Conservation (phyloP, 2,888 invertebrate species). For the Shargacucullia verbasci region DNA sequence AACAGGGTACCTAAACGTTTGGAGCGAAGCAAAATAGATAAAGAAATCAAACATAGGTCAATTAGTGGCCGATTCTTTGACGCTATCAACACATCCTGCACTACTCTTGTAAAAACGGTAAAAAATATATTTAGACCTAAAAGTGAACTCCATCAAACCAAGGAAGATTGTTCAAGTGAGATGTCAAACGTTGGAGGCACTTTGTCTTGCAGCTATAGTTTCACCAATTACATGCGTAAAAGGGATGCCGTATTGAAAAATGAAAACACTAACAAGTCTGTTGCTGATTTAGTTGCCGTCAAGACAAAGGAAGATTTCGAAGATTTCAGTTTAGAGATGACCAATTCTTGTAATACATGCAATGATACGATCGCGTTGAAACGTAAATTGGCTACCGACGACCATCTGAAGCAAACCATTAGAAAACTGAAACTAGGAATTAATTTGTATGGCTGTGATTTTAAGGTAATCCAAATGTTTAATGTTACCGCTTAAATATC, state of each 20-base stretch:
- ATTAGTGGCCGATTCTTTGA: slow-evolving; percentile 72
- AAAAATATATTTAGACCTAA: slow-evolving; percentile 73
- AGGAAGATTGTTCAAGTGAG: slow-evolving; percentile 18
- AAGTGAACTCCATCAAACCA: slow-evolving; percentile 19
- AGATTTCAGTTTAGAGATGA: slow-evolving; percentile 44
- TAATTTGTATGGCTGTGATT: slow-evolving; percentile 83
- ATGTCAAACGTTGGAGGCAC: slow-evolving; percentile 22
- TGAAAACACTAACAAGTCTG: slow-evolving; percentile 31
- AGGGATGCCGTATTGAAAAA: slow-evolving; percentile 66
- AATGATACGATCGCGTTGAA: slow-evolving; percentile 72
- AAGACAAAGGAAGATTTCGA: slow-evolving; percentile 10
- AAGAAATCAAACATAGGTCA: slow-evolving; percentile 60
- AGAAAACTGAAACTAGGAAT: slow-evolving; percentile 82
- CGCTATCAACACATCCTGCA: slow-evolving; percentile 78
- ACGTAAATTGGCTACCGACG: slow-evolving; percentile 70
- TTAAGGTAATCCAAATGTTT: slow-evolving; percentile 69
- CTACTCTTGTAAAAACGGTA: slow-evolving; percentile 74
- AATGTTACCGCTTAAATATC: too few species aligned
- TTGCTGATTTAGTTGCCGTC: not conserved
- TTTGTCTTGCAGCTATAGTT: slow-evolving; percentile 68
- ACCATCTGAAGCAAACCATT: slow-evolving; percentile 71
- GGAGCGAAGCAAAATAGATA: slow-evolving; percentile 33
- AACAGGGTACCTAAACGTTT: slow-evolving; percentile 23
- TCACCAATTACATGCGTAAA: slow-evolving; percentile 76
- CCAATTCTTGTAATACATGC: slow-evolving; percentile 73